These are phyloP conservation scores for Hyperoodon ampullatus DNA, from an alignment of 2,113 vertebrate species.

Conservation along the genomic window DNA sequence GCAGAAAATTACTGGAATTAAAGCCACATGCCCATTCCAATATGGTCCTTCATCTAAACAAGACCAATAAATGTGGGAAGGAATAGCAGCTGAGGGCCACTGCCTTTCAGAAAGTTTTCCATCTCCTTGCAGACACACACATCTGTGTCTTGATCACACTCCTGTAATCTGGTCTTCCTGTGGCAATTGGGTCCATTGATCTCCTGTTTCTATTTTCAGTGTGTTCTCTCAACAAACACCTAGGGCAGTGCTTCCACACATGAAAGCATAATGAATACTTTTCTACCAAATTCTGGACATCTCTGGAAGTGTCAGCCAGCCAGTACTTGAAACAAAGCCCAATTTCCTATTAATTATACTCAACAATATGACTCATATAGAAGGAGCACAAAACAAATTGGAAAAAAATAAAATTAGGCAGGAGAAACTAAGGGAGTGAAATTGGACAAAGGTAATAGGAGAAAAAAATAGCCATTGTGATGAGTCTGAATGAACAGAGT, in stretches of 20 bases:
- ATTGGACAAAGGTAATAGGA: not conserved
- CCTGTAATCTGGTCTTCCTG: not conserved
- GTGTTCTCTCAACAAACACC: not conserved
- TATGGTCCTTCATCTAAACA: not conserved
- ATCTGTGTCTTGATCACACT: not conserved
- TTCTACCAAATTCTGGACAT: not conserved
- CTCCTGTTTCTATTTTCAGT: conserved; percentile 34
- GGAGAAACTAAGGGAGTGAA: not conserved
- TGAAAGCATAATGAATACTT: not conserved
- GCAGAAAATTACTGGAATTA: not conserved
- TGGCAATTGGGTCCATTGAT: not conserved
- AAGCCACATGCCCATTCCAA: not conserved
- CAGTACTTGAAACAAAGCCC: not conserved
- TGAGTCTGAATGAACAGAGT: not conserved
- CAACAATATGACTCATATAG: conserved; percentile 39
- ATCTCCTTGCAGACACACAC: not conserved
- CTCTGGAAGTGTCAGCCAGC: not conserved
- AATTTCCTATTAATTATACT: conserved; percentile 39
- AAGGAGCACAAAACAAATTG: conserved; percentile 20
- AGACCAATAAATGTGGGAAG: not conserved
- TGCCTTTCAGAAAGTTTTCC: not conserved
- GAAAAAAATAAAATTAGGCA: conserved; percentile 38
- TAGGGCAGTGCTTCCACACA: not conserved
- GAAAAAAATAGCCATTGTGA: not conserved
- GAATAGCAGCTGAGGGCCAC: rapidly evolving